Evolutionary conservation across 2,797 vertebrate species (phyloP), one percentile per base, ranked within the genome.

Genomic region (Poeciliopsis turneri): DNA sequence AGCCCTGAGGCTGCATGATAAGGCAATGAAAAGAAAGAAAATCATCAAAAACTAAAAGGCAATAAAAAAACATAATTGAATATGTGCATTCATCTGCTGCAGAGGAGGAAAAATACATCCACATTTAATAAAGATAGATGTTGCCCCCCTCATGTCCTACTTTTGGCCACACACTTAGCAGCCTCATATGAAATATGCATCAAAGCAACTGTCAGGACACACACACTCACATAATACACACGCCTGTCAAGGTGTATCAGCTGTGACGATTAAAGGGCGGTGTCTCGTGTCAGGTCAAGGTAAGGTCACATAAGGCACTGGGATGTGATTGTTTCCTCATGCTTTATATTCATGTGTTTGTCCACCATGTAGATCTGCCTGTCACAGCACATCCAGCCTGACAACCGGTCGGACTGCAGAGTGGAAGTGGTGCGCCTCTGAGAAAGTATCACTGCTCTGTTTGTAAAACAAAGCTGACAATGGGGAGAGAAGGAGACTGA

Each of bases 401-500:
- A 94, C 91, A 90, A 90, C 70, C 4, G 16, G 85, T 68, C 16
- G 68, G n/a, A n/a, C 41, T 45, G 85, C 83, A 66, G 53, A 43
- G 45, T 74, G 73, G 55, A 79, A 72, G 79, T 86, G 87, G 81
- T 72, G 76, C 79, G 82, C 86, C 89, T 90, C 88, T 73, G 83
- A 91, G 89, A 92, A 84, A 88, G 69, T 88, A 91, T 93, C 89
- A 85, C 85, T 72, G 77, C 82, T 78, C 81, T 1, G 78, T 87
- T 84, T 87, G 89, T 89, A 91, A 92, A 93, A 92, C 92, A 89
- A 87, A 92, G 83, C 84, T 86, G 89, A 91, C 92, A 89, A 86
- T 74, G 64, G 89, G 84, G 82, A 68, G 76, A 28, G 82, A 72
- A 78, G 4, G 33, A 61, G 77, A 72, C 75, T 79, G 80, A 80